Conservation (phyloP, 1,140 invertebrate genomes). For the Leptonema lineaticorne region DNA sequence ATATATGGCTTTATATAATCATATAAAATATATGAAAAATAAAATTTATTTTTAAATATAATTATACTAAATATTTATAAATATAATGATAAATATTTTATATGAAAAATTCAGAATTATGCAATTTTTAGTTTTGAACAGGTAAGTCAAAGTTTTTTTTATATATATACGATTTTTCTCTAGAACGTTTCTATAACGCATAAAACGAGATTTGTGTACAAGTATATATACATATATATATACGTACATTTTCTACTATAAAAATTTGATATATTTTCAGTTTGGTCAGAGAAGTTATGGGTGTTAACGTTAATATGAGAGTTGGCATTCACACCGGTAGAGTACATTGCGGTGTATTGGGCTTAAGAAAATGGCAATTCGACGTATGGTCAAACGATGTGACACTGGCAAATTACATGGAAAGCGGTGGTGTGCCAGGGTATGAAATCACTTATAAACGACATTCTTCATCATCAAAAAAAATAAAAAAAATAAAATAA, state of each 20-base stretch:
- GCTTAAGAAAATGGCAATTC: slow-evolving; percentile 80
- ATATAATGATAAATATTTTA: too few species aligned
- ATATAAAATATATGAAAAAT: too few species aligned
- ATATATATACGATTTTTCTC: too few species aligned
- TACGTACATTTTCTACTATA: background rate
- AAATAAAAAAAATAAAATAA: background rate
- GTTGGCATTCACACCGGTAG: slow-evolving; percentile 93
- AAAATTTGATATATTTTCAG: slow-evolving; percentile 49
- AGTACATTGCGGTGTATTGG: slow-evolving; percentile 93
- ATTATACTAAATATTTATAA: too few species aligned
- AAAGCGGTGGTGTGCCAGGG: slow-evolving; percentile 91
- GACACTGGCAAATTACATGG: slow-evolving; percentile 94
- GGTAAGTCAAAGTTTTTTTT: too few species aligned
- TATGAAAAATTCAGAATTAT: too few species aligned
- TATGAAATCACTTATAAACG: slow-evolving; percentile 51
- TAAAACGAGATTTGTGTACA: too few species aligned
- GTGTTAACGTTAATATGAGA: slow-evolving; percentile 91
- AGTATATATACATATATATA: background rate
- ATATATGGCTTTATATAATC: too few species aligned
- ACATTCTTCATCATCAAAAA: background rate
- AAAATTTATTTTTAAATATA: too few species aligned
- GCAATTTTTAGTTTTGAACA: too few species aligned
- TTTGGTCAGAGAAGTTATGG: slow-evolving; percentile 83
- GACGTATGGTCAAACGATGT: slow-evolving; percentile 97
- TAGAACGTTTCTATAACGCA: too few species aligned